Conservation (phyloP, 1,140 invertebrate species). For the Brachionus koreanus region DNA sequence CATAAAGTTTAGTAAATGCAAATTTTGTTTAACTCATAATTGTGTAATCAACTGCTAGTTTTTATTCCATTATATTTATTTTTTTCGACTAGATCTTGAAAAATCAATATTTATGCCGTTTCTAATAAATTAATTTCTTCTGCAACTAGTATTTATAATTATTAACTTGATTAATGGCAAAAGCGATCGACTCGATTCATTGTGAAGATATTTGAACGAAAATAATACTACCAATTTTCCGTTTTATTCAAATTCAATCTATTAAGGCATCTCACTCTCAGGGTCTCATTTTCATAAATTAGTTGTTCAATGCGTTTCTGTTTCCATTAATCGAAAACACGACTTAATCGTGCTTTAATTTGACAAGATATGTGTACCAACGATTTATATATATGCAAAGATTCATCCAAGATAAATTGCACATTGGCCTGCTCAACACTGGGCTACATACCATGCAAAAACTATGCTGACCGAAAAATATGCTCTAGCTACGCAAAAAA, state of each 20-base stretch:
- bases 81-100: conserved; percentile 21
- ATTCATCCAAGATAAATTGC: conserved; percentile 37
- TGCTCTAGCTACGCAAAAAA: background rate
- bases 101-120: conserved; percentile 45
- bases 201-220: background rate
- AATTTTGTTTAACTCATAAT: conserved; percentile 11
- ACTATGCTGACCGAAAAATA: conserved; percentile 32
- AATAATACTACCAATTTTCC: background rate
- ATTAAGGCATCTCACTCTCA: background rate
- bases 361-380: conserved; percentile 42
- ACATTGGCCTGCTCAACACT: conserved; percentile 35
- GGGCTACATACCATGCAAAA: conserved; percentile 43
- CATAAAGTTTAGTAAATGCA: background rate
- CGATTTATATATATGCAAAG: conserved; percentile 41
- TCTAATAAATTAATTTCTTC: conserved; percentile 44
- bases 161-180: conserved; percentile 42
- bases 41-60: conserved; percentile 31
- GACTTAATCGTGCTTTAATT: background rate
- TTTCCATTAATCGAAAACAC: background rate
- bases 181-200: background rate
- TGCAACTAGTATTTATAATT: background rate
- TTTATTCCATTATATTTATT: background rate
- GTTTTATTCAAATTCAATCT: background rate
- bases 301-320: conserved; percentile 7
- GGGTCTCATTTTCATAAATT: conserved; percentile 27